phyloP scores from a whole-genome alignment of 2,888 invertebrate species.

The Allolobophora icterica region DNA sequence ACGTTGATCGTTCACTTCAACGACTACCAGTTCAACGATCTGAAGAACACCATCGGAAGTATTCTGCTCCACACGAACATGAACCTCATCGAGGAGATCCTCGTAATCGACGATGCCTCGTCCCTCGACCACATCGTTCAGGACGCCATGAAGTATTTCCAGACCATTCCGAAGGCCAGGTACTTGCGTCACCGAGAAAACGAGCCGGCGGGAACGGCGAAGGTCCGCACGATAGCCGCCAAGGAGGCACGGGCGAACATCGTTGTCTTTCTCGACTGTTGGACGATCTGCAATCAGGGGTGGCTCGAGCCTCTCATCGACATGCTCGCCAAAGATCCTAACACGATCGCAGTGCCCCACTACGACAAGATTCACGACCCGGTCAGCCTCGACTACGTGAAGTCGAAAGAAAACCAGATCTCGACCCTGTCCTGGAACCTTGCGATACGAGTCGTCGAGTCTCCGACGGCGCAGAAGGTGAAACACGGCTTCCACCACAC shows the following conservation, averaged over 20 bases:
- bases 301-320: slow-evolving; percentile 49
- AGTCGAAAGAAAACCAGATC: slow-evolving; percentile 35
- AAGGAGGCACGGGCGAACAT: slow-evolving; percentile 39
- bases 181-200: slow-evolving; percentile 36
- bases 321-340: slow-evolving; percentile 39
- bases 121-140: slow-evolving; percentile 47
- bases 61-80: slow-evolving; percentile 39
- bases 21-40: slow-evolving; percentile 49
- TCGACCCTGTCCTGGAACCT: slow-evolving; percentile 47
- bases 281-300: slow-evolving; percentile 44
- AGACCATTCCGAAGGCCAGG: slow-evolving; percentile 38
- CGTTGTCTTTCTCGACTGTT: slow-evolving; percentile 47
- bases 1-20: slow-evolving; percentile 48
- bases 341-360: slow-evolving; percentile 48
- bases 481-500: slow-evolving; percentile 24
- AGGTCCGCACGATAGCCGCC: slow-evolving; percentile 43
- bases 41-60: slow-evolving; percentile 49
- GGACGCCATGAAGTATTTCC: slow-evolving; percentile 41
- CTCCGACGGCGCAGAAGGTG: neutral
- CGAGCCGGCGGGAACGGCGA: slow-evolving; percentile 38
- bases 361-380: slow-evolving; percentile 47
- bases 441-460: slow-evolving; percentile 39
- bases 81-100: slow-evolving; percentile 45
- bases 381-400: slow-evolving; percentile 46
- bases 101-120: slow-evolving; percentile 50